Conservation (phyloP, 2,888 invertebrate species). For the Julus scanicus region DNA sequence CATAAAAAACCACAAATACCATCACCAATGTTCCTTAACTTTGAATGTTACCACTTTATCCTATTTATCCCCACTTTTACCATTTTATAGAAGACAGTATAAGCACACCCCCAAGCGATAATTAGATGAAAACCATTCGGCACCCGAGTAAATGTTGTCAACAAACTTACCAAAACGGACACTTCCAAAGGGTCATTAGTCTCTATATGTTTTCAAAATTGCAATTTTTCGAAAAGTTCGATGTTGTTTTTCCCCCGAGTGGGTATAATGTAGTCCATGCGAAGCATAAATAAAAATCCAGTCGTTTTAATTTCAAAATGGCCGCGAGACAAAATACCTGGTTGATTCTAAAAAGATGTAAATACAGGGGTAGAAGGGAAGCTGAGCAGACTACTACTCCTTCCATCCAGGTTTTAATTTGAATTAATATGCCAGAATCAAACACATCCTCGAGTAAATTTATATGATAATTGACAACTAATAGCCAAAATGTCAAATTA, state of each 20-base stretch:
- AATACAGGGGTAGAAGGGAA: conserved; percentile 13
- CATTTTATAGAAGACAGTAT: no score
- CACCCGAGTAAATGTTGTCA: not conserved
- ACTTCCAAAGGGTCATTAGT: conserved; percentile 31
- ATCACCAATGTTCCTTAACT: not conserved
- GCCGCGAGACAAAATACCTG: conserved; percentile 43
- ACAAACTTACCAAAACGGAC: conserved; percentile 4
- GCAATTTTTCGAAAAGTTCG: not conserved
- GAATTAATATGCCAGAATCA: conserved; percentile 38
- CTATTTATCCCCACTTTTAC: not conserved
- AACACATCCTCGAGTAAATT: conserved; percentile 12
- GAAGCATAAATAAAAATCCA: conserved; percentile 43
- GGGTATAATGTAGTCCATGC: not conserved
- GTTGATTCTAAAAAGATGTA: conserved; percentile 16
- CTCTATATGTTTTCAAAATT: not conserved
- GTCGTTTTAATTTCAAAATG: conserved; percentile 45
- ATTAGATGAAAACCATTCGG: not conserved
- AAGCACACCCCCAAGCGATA: no score
- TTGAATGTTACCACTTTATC: not conserved
- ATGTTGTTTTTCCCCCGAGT: conserved; percentile 31
- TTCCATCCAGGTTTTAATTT: conserved; percentile 4
- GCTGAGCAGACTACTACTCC: not conserved
- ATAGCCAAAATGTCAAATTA: not conserved
- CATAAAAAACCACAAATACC: not conserved
- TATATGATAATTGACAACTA: conserved; percentile 36